A percentile compares a stretch with the other conserved stretches of the same genome.
phyloP scores from a whole-genome alignment of 2,113 vertebrate genomes.

The Carassius auratus region DNA sequence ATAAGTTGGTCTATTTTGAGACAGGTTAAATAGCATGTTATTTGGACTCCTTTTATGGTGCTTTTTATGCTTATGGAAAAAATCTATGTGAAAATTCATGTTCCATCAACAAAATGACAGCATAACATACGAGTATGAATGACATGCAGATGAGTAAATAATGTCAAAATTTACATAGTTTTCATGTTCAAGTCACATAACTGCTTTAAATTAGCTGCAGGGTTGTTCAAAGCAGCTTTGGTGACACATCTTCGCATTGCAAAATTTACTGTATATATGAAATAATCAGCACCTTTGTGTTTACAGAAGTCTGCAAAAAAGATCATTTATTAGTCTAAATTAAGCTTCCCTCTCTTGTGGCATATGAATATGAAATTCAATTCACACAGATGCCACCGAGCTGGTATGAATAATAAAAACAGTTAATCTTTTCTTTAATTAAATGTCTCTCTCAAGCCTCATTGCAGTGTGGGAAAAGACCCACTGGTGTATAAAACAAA shows the following conservation, averaged over 20 bases:
- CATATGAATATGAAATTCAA: slow-evolving; percentile 49
- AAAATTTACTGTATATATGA: slow-evolving; percentile 3
- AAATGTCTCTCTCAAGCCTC: slow-evolving; percentile 54
- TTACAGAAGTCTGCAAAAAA: slow-evolving; percentile 25
- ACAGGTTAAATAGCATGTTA: background rate
- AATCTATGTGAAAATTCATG: background rate
- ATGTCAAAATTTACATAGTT: background rate
- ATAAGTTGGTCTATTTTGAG: background rate
- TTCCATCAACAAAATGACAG: background rate
- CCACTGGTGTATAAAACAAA: slow-evolving; percentile 58
- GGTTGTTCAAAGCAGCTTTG: background rate
- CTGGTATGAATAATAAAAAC: slow-evolving; percentile 56
- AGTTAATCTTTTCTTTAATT: slow-evolving; percentile 63
- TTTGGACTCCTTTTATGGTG: background rate
- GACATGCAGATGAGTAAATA: background rate
- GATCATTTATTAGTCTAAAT: slow-evolving; percentile 52
- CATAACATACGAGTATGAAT: background rate
- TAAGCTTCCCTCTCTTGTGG: slow-evolving; percentile 37
- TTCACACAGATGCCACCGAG: slow-evolving; percentile 46
- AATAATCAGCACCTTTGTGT: slow-evolving; percentile 29
- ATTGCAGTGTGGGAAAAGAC: slow-evolving; percentile 48
- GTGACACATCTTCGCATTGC: background rate
- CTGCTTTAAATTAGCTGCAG: background rate
- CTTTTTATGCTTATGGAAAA: background rate
- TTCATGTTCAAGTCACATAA: background rate